Evolutionary conservation across 2,797 vertebrate genomes (phyloP).

Genomic region (Mormyrus proboscirostris): DNA sequence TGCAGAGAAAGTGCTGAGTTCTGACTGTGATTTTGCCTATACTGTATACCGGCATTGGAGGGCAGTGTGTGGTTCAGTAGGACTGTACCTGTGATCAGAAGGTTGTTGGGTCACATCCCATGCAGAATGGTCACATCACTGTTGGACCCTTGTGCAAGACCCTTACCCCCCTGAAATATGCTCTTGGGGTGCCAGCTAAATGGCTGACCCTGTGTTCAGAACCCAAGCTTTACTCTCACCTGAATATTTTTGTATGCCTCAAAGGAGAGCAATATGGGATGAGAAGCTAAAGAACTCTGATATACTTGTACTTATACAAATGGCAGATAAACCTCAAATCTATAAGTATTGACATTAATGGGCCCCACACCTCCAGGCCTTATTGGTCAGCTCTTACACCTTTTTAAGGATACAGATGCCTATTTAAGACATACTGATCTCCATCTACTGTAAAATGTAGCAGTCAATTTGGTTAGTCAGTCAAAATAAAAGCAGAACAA

Average conservation of each 20-base stretch:
- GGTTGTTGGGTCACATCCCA: not conserved
- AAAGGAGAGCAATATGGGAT: not conserved
- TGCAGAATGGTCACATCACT: not conserved
- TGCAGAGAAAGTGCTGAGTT: slow-evolving; percentile 32
- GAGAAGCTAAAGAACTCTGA: not conserved
- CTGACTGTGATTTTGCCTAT: not conserved
- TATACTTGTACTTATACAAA: not conserved
- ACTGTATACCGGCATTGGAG: slow-evolving; percentile 5
- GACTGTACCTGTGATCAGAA: not conserved
- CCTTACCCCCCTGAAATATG: not conserved
- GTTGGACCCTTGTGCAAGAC: not conserved
- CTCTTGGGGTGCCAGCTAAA: not conserved
- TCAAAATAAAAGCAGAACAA: not conserved
- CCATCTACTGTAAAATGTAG: not conserved
- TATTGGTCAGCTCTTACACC: not conserved
- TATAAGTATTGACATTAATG: slow-evolving; percentile 21
- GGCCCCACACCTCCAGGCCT: not conserved
- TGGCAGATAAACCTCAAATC: not conserved
- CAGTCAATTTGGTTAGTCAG: not conserved
- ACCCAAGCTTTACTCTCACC: not conserved
- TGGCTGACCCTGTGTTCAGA: not conserved
- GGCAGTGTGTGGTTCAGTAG: not conserved
- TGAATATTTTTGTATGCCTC: not conserved
- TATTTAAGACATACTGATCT: slow-evolving; percentile 10
- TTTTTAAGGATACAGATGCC: not conserved